Conservation (phyloP, 2,888 invertebrate species). For the Plusia festucae region DNA sequence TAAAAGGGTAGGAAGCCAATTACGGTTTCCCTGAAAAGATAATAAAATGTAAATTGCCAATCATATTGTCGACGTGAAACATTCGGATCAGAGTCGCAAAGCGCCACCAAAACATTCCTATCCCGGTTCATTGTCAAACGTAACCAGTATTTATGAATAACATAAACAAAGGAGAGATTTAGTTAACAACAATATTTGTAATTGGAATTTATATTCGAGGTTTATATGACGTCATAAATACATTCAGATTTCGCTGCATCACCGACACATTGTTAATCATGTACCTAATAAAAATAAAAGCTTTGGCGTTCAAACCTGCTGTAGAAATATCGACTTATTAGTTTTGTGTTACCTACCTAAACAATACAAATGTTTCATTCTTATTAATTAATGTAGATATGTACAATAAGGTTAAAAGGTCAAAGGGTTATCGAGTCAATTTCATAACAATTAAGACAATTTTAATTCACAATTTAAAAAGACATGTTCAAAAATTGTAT, state of each 20-base stretch:
- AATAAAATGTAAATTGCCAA: conserved; percentile 73
- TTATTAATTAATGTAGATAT: too few species aligned
- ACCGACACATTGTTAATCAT: neutral
- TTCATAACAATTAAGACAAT: too few species aligned
- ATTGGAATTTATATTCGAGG: conserved; percentile 27
- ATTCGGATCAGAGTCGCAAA: conserved; percentile 57
- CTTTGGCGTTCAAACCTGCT: neutral
- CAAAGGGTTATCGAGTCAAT: too few species aligned
- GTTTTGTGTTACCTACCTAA: neutral
- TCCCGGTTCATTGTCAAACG: conserved; percentile 34
- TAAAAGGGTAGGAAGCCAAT: conserved; percentile 61
- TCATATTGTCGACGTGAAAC: conserved; percentile 62
- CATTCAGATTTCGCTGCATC: conserved; percentile 11
- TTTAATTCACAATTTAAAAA: too few species aligned
- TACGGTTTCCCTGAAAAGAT: conserved; percentile 60
- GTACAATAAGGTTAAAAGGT: too few species aligned
- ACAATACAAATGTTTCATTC: too few species aligned
- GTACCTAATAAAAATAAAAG: neutral
- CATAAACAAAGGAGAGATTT: conserved; percentile 36
- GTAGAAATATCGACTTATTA: too few species aligned
- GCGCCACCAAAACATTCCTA: conserved; percentile 48
- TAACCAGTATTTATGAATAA: conserved; percentile 49
- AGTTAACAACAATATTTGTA: conserved; percentile 34
- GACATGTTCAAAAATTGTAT: too few species aligned
- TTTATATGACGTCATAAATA: conserved; percentile 26